Base-by-base conservation (phyloP, 2,888 invertebrate genomes). In the Dynastes hyllus region DNA sequence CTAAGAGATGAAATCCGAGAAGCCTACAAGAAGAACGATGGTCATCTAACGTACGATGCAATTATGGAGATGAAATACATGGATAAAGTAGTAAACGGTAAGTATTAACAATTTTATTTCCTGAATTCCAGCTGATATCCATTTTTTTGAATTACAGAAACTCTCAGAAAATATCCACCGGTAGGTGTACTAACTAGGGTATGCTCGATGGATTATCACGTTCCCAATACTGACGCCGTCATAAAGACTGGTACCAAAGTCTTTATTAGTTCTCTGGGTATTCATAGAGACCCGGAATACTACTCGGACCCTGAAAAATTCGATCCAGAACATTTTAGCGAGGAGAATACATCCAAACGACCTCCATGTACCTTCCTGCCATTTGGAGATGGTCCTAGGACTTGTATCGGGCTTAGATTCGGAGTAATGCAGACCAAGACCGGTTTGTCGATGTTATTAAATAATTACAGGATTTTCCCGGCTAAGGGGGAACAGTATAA, bases 81-180 rank as follows among this genome's bases (percentile, higher is more conserved):
- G 55, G 71, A 71, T n/a, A 55, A 71, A 71, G 53, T 71, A 29
- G 37, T 71, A 32, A 55, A 55, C 37, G 71, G 71, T 71, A 58
- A 55, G 55, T 22, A 13, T 53, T 2, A 37, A 32, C 2, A 13
- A 13, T 5, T n/a, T 1, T 0, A 13, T 13, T 32, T 32, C 9
- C 13, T 11, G 5, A 0, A 2, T 2, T n/a, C 1, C 37, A 65
- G n/a, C 11, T 5, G 3, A 5, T 0, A 2, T 11, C 13, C 0
- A 32, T 1, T 1, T 22, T 22, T 22, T 16, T 2, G n/a, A 37
- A 9, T 75, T 63, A 9, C 45, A 75, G 61, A 75, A 75, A 63
- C 61, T 13, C 45, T 75, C 1, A 63, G 73, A 32, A 75, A 50
- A 63, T 75, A 75, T 45, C 61, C 73, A 27, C 61, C 61, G 6